phyloP scores from a whole-genome alignment of 2,113 vertebrate genomes.

The Nerophis ophidion region DNA sequence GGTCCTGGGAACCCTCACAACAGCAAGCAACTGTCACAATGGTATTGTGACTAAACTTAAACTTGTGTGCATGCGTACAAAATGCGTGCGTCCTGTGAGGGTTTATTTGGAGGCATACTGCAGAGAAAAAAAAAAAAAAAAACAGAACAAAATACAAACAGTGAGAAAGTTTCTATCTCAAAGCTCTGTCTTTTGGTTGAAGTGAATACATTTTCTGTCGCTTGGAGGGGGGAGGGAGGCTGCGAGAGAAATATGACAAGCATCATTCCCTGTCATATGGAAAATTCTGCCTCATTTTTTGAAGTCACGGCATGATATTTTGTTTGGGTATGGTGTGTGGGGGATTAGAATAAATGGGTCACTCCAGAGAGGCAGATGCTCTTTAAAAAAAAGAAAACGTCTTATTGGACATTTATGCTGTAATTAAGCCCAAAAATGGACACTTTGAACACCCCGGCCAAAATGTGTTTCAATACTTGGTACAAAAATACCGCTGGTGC shows the following conservation, averaged over 20 bases:
- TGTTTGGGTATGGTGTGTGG: conserved; percentile 3
- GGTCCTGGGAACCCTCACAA: no score
- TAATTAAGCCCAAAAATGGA: not conserved
- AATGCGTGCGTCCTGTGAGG: not conserved
- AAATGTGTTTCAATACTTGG: no score
- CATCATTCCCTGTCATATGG: conserved; percentile 27
- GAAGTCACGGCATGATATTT: conserved; percentile 35
- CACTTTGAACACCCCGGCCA: no score
- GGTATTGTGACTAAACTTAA: no score
- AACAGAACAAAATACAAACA: conserved; percentile 7
- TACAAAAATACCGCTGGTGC: no score
- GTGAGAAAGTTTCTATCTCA: conserved; percentile 6
- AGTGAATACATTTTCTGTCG: conserved; percentile 43
- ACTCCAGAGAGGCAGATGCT: conserved; percentile 5
- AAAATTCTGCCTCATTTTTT: conserved; percentile 25
- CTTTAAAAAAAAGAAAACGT: not conserved
- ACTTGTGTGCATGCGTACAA: not conserved
- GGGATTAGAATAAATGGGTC: conserved; percentile 12
- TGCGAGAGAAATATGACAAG: conserved; percentile 24
- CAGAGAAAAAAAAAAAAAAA: conserved; percentile 13
- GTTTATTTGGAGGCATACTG: conserved; percentile 13
- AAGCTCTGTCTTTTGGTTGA: conserved; percentile 37
- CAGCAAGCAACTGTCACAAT: no score
- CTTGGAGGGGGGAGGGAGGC: conserved; percentile 18
- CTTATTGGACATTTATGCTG: not conserved